Percentiles rank a stretch among this genome's conserved stretches.
phyloP scores from a whole-genome alignment of 2,113 vertebrate species.

The Tragelaphus strepsiceros region DNA sequence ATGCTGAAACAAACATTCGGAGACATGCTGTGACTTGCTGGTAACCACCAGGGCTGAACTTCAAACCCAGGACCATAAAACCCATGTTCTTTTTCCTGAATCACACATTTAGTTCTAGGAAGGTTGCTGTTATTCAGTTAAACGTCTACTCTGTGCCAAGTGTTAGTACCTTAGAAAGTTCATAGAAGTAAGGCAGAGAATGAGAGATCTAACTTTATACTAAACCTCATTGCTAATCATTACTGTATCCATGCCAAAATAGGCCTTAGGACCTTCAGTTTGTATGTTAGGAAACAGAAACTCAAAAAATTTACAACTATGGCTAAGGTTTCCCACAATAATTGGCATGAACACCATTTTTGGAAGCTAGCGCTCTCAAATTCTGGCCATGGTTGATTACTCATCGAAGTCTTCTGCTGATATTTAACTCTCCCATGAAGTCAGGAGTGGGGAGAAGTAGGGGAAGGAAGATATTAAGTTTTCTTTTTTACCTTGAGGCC shows the following conservation, averaged over 20 bases:
- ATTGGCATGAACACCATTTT: neutral
- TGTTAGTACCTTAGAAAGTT: neutral
- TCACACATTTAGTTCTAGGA: neutral
- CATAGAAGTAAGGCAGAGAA: neutral
- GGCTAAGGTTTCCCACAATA: neutral
- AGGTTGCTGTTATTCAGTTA: neutral
- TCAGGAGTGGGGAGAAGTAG: neutral
- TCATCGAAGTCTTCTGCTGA: neutral
- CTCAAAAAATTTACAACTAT: neutral
- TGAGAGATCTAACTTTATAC: neutral
- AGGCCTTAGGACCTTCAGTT: neutral
- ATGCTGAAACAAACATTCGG: neutral
- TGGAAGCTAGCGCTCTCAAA: neutral
- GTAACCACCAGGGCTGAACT: neutral
- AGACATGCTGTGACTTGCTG: neutral
- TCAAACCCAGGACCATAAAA: neutral
- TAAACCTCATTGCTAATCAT: neutral
- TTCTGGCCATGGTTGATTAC: neutral
- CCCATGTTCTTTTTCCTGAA: neutral
- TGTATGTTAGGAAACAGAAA: neutral
- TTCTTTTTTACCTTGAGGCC: neutral
- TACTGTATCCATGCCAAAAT: neutral
- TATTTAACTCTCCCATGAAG: neutral
- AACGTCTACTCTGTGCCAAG: neutral
- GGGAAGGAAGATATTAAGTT: neutral